Base-by-base conservation (phyloP, 2,113 vertebrate genomes). In the Varanus komodoensis region DNA sequence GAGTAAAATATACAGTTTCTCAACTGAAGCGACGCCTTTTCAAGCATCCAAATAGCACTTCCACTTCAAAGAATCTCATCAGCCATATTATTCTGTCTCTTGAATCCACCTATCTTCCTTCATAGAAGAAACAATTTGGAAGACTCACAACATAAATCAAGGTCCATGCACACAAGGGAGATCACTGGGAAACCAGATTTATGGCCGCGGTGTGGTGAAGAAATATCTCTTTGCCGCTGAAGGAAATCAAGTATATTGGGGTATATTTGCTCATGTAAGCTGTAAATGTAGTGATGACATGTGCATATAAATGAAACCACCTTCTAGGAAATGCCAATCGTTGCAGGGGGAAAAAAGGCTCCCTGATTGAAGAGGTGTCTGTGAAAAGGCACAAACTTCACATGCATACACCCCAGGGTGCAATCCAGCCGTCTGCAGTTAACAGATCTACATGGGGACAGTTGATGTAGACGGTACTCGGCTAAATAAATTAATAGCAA, bases 51-150 rank as follows among this genome's bases (percentile, higher is more conserved):
- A 93, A 94, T 92, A 91, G 3, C 57, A 84, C 9, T 92, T 6
- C 0, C 89, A 93, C 95, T 94, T 93, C 87, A 94, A 87, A 89
- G 67, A 94, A 90, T 93, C 91, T 87, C 82, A 82, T 93, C 91
- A 89, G 44, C 91, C 91, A 85, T 92, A 89, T 92, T 91, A 79
- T 57, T 87, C 25, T 92, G 75, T 89, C 88, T 90, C 75, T 95
- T 93, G 54, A 89, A 88, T 91, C 89, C 29, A 73, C 82, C 6
- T 29, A 67, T 91, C 87, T 92, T 93, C 87, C 78, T 74, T 86
- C 27, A 77, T 89, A 95, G 90, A 86, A 92, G 23, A 95, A 95
- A 94, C 89, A 90, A 93, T 92, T 91, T 91, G 61, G 92, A 95
- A 95, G 80, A 94, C 92, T 93, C 89, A 89, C 79, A 94, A 90